Percentiles rank a stretch among this genome's conserved stretches.
These are phyloP conservation scores for Galbula dea DNA, from an alignment of 2,113 vertebrate genomes.

Conservation along the genomic window DNA sequence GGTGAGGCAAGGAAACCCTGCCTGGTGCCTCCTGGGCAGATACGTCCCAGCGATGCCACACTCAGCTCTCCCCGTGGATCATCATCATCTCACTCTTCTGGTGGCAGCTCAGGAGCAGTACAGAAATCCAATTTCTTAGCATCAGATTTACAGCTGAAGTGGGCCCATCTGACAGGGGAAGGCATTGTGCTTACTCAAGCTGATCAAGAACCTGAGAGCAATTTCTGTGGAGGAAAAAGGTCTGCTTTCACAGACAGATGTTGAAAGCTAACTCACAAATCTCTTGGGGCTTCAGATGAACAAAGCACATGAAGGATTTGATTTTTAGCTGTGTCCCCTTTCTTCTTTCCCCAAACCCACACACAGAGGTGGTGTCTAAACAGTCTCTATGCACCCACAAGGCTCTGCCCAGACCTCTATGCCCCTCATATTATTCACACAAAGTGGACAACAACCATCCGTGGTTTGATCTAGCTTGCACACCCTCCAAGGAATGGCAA, in stretches of 20 bases:
- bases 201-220: constrained; percentile 30
- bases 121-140: constrained; percentile 8
- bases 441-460: background rate
- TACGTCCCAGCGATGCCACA: fast-evolving
- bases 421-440: background rate
- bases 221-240: background rate
- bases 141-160: background rate
- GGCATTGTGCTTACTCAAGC: constrained; percentile 4
- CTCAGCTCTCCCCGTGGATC: background rate
- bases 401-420: background rate
- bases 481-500: background rate
- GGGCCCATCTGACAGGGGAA: background rate
- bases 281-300: background rate
- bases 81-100: fast-evolving
- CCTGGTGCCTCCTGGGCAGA: fast-evolving
- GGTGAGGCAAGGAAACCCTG: background rate
- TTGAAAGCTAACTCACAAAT: background rate
- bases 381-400: background rate
- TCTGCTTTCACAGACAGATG: background rate
- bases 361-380: background rate
- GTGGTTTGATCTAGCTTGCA: background rate
- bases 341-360: background rate
- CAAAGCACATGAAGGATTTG: background rate
- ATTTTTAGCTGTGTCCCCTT: background rate
- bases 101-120: background rate